Conservation (phyloP, 2,888 invertebrate species). For the Catonia carolina region DNA sequence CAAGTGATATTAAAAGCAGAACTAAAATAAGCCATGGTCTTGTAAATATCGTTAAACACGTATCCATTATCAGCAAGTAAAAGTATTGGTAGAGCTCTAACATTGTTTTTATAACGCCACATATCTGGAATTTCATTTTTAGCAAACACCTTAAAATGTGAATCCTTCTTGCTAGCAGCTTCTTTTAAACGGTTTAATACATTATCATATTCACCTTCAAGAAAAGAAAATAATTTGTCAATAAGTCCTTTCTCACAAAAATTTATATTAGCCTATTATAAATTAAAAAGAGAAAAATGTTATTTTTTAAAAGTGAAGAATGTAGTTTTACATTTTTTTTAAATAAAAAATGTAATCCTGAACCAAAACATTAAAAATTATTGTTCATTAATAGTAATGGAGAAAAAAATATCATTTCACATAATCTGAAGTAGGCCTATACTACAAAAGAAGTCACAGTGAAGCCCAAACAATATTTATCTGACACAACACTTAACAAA, state of each 20-base stretch:
- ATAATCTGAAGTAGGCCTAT: too few species aligned
- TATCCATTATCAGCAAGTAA: conserved; percentile 56
- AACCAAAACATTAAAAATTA: too few species aligned
- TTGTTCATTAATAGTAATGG: too few species aligned
- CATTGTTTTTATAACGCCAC: conserved; percentile 57
- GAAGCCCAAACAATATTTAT: too few species aligned
- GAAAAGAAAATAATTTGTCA: conserved; percentile 1
- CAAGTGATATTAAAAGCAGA: conserved; percentile 14
- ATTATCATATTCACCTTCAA: conserved; percentile 18
- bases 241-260: not conserved
- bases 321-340: too few species aligned
- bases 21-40: conserved; percentile 36
- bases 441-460: too few species aligned
- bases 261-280: too few species aligned
- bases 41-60: conserved; percentile 51
- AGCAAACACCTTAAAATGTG: conserved; percentile 41
- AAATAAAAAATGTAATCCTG: too few species aligned
- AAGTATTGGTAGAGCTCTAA: conserved; percentile 55
- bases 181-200: conserved; percentile 2
- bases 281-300: too few species aligned
- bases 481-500: too few species aligned
- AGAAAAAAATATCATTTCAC: too few species aligned
- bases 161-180: not conserved
- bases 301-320: too few species aligned
- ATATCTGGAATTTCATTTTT: conserved; percentile 52